Percentiles rank a stretch among this genome's conserved stretches.
Conservation (phyloP, 2,888 invertebrate genomes). For the Eurytoma californica region DNA sequence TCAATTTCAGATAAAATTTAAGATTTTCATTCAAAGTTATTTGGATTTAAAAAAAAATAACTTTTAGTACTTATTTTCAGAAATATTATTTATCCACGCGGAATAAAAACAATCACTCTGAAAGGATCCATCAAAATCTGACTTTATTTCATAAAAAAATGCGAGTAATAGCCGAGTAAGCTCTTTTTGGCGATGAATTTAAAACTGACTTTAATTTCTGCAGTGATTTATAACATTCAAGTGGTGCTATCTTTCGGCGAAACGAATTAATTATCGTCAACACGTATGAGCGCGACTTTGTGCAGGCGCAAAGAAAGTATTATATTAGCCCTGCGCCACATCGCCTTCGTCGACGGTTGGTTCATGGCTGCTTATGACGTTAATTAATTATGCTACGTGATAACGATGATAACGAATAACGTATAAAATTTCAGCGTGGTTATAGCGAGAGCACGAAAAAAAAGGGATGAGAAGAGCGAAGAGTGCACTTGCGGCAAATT, state of each 20-base stretch:
- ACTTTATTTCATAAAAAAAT: no score
- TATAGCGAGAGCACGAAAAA: not conserved
- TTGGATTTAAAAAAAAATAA: no score
- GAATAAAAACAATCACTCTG: not conserved
- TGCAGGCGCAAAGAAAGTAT: conserved; percentile 35
- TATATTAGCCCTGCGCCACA: not conserved
- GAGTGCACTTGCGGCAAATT: not conserved
- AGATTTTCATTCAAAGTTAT: no score
- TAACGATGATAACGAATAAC: conserved; percentile 46
- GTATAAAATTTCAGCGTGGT: conserved; percentile 39
- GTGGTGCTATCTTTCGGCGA: conserved; percentile 2
- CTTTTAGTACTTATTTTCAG: no score
- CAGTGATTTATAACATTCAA: no score
- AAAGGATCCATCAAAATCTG: not conserved
- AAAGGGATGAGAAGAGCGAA: not conserved
- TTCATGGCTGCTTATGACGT: conserved; percentile 24
- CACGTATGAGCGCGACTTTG: conserved; percentile 17
- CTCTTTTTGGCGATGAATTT: no score
- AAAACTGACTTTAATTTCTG: no score
- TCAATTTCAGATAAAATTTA: no score
- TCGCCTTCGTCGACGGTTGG: conserved; percentile 9
- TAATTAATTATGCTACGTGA: conserved; percentile 47
- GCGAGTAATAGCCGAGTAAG: no score
- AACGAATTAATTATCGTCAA: conserved; percentile 41
- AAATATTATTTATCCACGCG: not conserved